Evolutionary conservation across 2,888 invertebrate species (phyloP).

Genomic region (Alloscopus bannaensis): DNA sequence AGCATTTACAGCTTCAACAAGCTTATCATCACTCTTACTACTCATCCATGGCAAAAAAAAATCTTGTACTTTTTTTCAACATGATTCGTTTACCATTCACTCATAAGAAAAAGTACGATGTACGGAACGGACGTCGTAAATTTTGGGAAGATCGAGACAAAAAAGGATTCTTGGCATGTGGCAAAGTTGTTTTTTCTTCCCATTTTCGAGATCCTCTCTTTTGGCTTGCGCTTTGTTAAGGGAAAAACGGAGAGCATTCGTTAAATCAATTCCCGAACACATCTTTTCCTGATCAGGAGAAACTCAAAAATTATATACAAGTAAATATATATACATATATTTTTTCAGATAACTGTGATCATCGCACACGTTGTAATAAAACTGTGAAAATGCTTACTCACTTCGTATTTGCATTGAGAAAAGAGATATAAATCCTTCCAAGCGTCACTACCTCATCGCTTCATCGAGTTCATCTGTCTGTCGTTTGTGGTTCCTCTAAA

Average conservation of each 20-base stretch:
- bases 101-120: constrained; percentile 39
- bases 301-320: too few relatives aligned
- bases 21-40: constrained; percentile 1
- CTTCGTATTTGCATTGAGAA: background rate
- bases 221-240: constrained; percentile 20
- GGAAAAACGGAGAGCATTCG: constrained; percentile 7
- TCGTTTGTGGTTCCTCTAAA: background rate
- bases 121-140: constrained; percentile 70
- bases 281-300: background rate
- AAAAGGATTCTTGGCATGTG: constrained; percentile 65
- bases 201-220: background rate
- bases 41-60: constrained; percentile 33
- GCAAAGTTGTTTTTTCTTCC: constrained; percentile 40
- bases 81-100: constrained; percentile 33
- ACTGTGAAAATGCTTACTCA: too few relatives aligned
- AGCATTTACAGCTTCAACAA: background rate
- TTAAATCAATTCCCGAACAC: constrained; percentile 25
- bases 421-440: constrained; percentile 39
- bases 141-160: constrained; percentile 62
- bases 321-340: too few relatives aligned
- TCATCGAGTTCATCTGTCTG: constrained; percentile 37
- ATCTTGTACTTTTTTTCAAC: background rate
- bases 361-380: too few relatives aligned
- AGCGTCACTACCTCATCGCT: constrained; percentile 9
- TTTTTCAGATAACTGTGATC: too few relatives aligned